phyloP scores from a whole-genome alignment of 2,797 vertebrate genomes.

The Muscicapa comitata region DNA sequence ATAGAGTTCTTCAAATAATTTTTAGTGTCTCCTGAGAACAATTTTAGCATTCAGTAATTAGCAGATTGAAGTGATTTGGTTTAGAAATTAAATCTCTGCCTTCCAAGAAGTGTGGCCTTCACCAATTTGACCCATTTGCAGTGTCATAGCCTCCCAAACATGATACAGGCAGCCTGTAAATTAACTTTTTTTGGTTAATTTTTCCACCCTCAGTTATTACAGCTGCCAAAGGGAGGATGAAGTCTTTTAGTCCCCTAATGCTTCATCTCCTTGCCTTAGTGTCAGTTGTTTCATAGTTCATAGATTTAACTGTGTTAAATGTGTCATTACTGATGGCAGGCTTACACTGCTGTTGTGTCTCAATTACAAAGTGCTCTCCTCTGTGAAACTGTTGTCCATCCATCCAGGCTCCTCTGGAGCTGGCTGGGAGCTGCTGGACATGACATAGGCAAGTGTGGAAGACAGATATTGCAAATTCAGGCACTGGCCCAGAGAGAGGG shows the following conservation, averaged over 20 bases:
- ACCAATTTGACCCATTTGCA: not conserved
- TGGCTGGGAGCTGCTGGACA: not conserved
- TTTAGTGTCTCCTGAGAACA: not conserved
- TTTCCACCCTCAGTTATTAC: not conserved
- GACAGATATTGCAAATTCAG: not conserved
- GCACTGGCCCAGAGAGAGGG: not conserved
- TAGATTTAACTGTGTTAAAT: not conserved
- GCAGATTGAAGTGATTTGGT: not conserved
- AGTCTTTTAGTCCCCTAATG: not conserved
- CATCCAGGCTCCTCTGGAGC: not conserved
- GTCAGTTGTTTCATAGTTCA: fast-evolving
- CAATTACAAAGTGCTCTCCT: not conserved
- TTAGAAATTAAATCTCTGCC: not conserved
- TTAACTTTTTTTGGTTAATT: not conserved
- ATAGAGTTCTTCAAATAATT: not conserved
- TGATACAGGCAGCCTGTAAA: not conserved
- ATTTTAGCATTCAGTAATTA: not conserved
- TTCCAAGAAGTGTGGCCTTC: not conserved
- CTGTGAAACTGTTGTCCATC: not conserved
- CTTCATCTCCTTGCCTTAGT: not conserved
- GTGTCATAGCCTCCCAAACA: not conserved
- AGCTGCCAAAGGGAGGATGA: not conserved
- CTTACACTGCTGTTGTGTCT: not conserved
- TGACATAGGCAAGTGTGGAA: not conserved
- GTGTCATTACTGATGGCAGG: not conserved